These are phyloP conservation scores for Paracentrotus lividus DNA, from an alignment of 53 echinoderm and acorn worm species.

Conservation along the genomic window DNA sequence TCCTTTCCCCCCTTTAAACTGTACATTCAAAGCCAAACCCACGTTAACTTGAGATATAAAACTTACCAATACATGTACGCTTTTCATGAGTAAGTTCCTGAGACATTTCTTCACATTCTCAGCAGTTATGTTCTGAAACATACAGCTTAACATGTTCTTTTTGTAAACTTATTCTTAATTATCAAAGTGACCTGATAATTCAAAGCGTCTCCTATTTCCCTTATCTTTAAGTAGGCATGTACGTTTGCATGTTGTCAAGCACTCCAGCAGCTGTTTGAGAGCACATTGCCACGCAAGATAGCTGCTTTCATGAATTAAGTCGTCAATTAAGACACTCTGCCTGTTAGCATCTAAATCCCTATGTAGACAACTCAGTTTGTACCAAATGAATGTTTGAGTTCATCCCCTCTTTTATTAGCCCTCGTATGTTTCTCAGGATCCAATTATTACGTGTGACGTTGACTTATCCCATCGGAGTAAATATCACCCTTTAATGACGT, in stretches of 20 bases:
- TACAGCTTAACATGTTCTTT: neutral
- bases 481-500: too few relatives aligned
- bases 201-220: neutral
- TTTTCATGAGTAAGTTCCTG: too few relatives aligned
- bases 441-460: slow-evolving; percentile 2
- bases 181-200: neutral
- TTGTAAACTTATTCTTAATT: neutral
- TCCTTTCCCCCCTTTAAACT: too few relatives aligned
- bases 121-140: neutral
- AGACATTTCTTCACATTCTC: too few relatives aligned
- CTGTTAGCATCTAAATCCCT: neutral
- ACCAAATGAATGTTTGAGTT: neutral
- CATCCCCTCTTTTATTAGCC: neutral
- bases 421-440: neutral
- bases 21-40: too few relatives aligned
- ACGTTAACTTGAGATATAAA: too few relatives aligned
- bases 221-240: neutral
- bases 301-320: neutral
- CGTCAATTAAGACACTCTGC: slow-evolving; percentile 9
- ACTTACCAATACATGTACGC: too few relatives aligned
- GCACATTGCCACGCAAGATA: slow-evolving; percentile 29
- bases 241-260: neutral
- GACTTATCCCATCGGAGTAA: too few relatives aligned
- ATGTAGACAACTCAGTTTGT: neutral
- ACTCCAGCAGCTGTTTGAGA: neutral